phyloP scores from a whole-genome alignment of 2,113 vertebrate species.

The Onychorhynchus coronatus region DNA sequence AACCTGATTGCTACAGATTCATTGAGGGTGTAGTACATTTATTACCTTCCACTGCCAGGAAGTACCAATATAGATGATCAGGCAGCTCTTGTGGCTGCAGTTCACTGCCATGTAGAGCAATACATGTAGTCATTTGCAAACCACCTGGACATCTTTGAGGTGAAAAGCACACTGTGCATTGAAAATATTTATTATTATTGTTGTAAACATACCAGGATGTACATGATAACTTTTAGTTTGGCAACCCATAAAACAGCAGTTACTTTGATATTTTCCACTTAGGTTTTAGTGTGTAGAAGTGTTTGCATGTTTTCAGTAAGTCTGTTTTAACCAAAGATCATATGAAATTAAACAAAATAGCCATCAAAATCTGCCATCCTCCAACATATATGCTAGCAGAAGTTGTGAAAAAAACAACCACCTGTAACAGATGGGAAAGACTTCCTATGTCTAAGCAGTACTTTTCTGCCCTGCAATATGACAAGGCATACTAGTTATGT shows the following conservation, averaged over 20 bases:
- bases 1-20: neutral
- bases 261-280: neutral
- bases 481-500: neutral
- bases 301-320: neutral
- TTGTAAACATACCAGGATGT: neutral
- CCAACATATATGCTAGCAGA: neutral
- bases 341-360: neutral
- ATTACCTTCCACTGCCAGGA: neutral
- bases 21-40: neutral
- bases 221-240: neutral
- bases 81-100: neutral
- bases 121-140: neutral
- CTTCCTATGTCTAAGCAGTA: neutral
- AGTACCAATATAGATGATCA: neutral
- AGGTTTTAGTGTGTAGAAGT: neutral
- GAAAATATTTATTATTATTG: constrained; percentile 29
- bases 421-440: neutral
- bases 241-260: neutral
- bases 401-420: neutral
- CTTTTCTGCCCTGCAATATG: neutral
- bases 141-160: neutral
- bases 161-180: neutral
- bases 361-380: neutral
- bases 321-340: neutral
- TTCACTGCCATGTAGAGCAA: neutral